Base-by-base conservation (phyloP, 2,797 vertebrate genomes). In the Coilia nasus region DNA sequence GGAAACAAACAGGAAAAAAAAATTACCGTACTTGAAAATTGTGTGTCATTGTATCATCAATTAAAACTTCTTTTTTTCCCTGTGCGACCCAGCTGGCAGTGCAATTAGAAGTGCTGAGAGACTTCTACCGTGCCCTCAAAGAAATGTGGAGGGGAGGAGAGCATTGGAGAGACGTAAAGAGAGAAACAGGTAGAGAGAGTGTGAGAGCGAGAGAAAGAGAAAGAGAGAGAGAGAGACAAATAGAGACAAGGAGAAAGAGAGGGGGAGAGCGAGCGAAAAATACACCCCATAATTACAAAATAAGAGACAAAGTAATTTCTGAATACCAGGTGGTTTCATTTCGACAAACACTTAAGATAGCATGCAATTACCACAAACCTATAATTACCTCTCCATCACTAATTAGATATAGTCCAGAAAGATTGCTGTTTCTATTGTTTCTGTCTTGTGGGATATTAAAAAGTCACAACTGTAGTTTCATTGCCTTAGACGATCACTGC, bases 341-440 rank as follows among this genome's bases (percentile, higher is more conserved):
- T 87, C 87, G 85, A 88, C 90, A 90, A 88, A 89, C 87, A 88
- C 90, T 91, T 89, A 91, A 87, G 88, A 89, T 90, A 89, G 87
- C 71, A 84, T 89, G 89, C 86, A 90, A 91, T 92, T 92, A 88
- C 71, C 83, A 83, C 85, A 89, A 86, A 88, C 88, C 86, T 87
- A 83, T 87, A 90, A 92, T 92, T 92, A 91, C 84, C 80, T 87
- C 82, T 84, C 83, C 80, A 84, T 85, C 59, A 59, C 90, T 91
- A 90, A 91, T 91, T 92, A 90, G 85, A 85, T 89, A 87, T 83
- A 81, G 85, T 87, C 87, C 83, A 82, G 86, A 83, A 81, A 87
- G 89, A 89, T 83, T 88, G 86, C 57, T 64, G 75, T 81, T 83
- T 85, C 84, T 83, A 88, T 91, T 91, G 87, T 90, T 91, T 54